Conservation (phyloP, 2,888 invertebrate species). For the Heliconius aoede region DNA sequence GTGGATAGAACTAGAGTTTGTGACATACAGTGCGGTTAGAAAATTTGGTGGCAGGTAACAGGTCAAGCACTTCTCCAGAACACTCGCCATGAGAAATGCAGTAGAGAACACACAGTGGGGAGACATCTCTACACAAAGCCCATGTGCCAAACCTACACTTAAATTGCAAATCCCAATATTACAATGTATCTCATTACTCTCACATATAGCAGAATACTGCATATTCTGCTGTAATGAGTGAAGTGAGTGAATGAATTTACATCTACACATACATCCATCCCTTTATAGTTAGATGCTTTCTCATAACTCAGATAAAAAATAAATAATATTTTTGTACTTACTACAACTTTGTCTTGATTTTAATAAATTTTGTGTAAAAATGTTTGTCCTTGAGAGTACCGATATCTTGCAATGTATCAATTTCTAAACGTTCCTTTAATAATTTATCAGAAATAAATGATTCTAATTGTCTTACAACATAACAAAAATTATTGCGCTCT, state of each 20-base stretch:
- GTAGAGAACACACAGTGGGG: no score
- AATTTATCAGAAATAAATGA: constrained; percentile 93
- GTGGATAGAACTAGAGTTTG: no score
- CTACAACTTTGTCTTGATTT: constrained; percentile 99
- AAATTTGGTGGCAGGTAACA: no score
- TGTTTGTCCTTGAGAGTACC: constrained; percentile 94
- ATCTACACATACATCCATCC: no score
- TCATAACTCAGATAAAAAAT: neutral
- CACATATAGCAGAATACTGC: neutral
- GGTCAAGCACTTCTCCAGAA: no score
- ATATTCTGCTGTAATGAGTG: no score
- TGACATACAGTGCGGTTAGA: no score
- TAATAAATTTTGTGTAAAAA: constrained; percentile 97
- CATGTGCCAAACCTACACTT: no score
- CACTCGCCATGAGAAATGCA: no score
- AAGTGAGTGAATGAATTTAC: no score
- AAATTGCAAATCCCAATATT: no score
- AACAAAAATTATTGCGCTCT: constrained; percentile 90
- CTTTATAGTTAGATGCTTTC: neutral
- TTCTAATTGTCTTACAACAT: constrained; percentile 90
- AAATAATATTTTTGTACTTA: constrained; percentile 83
- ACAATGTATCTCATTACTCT: neutral
- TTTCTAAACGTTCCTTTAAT: constrained; percentile 95
- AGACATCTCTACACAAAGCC: no score
- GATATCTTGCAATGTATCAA: constrained; percentile 96